Base-by-base conservation (phyloP, 1,140 invertebrate species). In the Trichonephila clavata region DNA sequence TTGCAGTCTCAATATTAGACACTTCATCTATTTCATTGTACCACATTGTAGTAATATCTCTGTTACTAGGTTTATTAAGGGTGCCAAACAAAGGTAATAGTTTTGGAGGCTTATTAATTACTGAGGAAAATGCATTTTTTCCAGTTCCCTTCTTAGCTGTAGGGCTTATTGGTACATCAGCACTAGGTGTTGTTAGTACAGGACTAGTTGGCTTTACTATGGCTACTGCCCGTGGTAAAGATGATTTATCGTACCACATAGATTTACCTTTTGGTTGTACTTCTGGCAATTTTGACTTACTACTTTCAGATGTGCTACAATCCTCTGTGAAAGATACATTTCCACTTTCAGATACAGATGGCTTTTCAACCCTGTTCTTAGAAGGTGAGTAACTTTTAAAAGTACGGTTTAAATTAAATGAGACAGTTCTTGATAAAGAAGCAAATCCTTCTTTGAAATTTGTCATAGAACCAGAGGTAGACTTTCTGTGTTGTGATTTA, bases 161-260 rank as follows among this genome's bases (percentile, higher is more conserved):
- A 43, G 90, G 90, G 24, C 80, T 84, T 83, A 63, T 84, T 43
- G 90, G 90, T 20, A 18, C 20, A 65, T 50, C 71, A 8, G 86
- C 7, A 57, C 18, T 20, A 50, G 59, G 60, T 13, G 27, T 24
- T 14, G 13, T 1, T 21, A 10, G 8, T 43, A 86, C n/a, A 63
- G 87, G 87, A 27, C 80, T 86, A 24, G 83, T 93, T 50, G 92
- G 92, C 81, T 93, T 93, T 3, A 88, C 92, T 61, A 93, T 39
- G 63, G 92, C 86, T 18, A 93, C 86, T 43, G 63, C 84, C 43
- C 92, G 84, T 1, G 84, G 63, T 5, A 87, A 60, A 13, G 92
- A 87, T 61, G 92, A 87, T 63, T 81, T 93, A 81, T 93, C 92
- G 27, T 93, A 93, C 92, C 92, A 93, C 65, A 81, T 81, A 50